Evolutionary conservation across 1,140 invertebrate species (phyloP).

Genomic region (Hermetia illucens): DNA sequence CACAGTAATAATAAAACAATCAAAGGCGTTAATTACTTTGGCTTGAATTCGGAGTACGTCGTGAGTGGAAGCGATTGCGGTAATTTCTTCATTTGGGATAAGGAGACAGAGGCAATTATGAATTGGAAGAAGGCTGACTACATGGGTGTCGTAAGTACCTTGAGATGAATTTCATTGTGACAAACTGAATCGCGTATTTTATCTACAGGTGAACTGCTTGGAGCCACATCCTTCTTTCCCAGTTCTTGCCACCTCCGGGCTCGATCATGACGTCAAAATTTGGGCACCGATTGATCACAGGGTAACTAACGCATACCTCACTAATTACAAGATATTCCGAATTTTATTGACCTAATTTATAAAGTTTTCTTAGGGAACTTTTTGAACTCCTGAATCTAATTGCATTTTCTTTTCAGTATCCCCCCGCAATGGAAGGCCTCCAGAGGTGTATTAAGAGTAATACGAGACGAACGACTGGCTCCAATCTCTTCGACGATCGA

Average conservation of each 20-base stretch:
- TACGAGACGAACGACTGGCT: constrained; percentile 10
- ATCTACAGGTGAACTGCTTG: constrained; percentile 71
- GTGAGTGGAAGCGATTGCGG: constrained; percentile 91
- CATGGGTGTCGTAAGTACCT: constrained; percentile 62
- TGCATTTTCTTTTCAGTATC: constrained; percentile 23
- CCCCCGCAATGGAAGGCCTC: constrained; percentile 35
- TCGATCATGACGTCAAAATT: constrained; percentile 86
- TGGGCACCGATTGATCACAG: constrained; percentile 65
- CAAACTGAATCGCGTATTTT: constrained; percentile 6
- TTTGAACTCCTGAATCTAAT: too few species aligned
- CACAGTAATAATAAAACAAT: constrained; percentile 61
- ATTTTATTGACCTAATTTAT: too few species aligned
- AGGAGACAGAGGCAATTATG: constrained; percentile 72
- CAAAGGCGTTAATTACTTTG: constrained; percentile 90
- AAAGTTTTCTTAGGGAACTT: too few species aligned
- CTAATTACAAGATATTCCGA: too few species aligned
- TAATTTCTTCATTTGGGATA: constrained; percentile 92
- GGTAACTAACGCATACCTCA: too few species aligned
- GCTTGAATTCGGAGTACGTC: constrained; percentile 77
- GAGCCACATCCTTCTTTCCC: constrained; percentile 82
- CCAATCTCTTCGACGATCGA: constrained; percentile 10
- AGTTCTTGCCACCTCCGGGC: constrained; percentile 63
- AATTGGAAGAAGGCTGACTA: constrained; percentile 76
- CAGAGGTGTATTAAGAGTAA: constrained; percentile 14
- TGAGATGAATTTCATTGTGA: constrained; percentile 1